Percentiles rank a stretch among this genome's conserved stretches.
Evolutionary conservation across 2,113 vertebrate species (phyloP).

Genomic region (Rhinogobius similis): DNA sequence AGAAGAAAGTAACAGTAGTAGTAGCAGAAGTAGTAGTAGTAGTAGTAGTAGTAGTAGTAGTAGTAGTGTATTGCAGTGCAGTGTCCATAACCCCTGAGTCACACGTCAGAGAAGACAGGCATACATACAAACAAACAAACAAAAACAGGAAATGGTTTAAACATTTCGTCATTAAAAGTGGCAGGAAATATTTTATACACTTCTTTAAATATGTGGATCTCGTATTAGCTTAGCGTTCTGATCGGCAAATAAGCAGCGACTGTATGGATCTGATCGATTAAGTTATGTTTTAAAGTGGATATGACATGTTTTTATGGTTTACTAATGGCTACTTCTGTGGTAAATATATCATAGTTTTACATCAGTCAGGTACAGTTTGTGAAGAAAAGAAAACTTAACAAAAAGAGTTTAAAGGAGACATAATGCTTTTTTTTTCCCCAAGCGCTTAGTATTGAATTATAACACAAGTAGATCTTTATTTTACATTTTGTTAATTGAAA

Average conservation of each 20-base stretch:
- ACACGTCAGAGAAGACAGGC: slow-evolving; percentile 87
- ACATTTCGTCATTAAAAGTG: slow-evolving; percentile 48
- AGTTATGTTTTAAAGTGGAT: background rate
- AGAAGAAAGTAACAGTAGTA: slow-evolving; percentile 86
- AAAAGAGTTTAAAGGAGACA: too few relatives aligned
- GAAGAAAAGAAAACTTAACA: too few relatives aligned
- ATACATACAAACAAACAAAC: slow-evolving; percentile 50
- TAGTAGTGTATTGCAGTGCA: slow-evolving; percentile 73
- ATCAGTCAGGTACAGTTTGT: too few relatives aligned
- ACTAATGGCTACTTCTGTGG: too few relatives aligned
- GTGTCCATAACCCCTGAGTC: slow-evolving; percentile 96
- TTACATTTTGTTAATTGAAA: too few relatives aligned
- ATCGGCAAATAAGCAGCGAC: slow-evolving; percentile 13
- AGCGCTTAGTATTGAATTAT: too few relatives aligned
- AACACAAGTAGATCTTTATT: too few relatives aligned
- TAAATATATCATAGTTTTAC: too few relatives aligned
- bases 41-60: background rate
- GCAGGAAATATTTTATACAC: slow-evolving; percentile 25
- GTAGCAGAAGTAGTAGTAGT: background rate
- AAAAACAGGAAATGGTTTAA: slow-evolving; percentile 43
- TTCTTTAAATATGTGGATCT: slow-evolving; percentile 12
- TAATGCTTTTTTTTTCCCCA: too few relatives aligned
- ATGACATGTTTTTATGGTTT: background rate
- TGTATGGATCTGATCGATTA: background rate
- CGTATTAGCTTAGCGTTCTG: slow-evolving; percentile 32